phyloP scores from a whole-genome alignment of 2,888 invertebrate species.

The Hirudinaria manillensis region DNA sequence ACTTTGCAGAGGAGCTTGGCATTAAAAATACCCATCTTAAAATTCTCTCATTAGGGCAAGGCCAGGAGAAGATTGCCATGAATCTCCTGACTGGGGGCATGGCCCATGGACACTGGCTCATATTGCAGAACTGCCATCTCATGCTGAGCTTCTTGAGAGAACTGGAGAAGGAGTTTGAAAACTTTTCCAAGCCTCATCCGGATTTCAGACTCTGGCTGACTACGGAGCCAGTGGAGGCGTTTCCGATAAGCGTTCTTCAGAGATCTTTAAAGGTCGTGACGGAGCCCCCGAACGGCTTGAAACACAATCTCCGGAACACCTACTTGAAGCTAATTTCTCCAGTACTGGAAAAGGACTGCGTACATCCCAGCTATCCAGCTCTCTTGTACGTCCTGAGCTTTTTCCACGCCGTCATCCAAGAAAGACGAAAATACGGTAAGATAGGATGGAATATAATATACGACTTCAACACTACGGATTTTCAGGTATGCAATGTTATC shows the following conservation, averaged over 20 bases:
- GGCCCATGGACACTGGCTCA: conserved; percentile 74
- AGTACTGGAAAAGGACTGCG: conserved; percentile 68
- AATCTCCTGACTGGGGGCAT: conserved; percentile 54
- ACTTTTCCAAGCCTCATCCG: conserved; percentile 73
- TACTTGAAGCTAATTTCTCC: conserved; percentile 77
- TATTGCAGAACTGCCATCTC: conserved; percentile 86
- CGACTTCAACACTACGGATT: conserved; percentile 86
- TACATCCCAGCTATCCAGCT: conserved; percentile 70
- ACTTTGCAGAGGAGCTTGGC: conserved; percentile 54
- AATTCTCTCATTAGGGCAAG: conserved; percentile 56
- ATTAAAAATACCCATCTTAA: conserved; percentile 54
- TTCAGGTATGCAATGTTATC: conserved; percentile 78
- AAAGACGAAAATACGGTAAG: conserved; percentile 84
- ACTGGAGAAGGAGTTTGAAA: conserved; percentile 76
- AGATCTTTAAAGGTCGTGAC: conserved; percentile 82
- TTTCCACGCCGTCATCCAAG: conserved; percentile 85
- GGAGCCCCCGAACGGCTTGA: conserved; percentile 83
- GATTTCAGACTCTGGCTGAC: conserved; percentile 88
- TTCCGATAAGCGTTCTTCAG: conserved; percentile 83
- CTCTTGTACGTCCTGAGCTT: conserved; percentile 81
- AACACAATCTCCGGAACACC: conserved; percentile 78
- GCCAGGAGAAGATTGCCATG: conserved; percentile 62
- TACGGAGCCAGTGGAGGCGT: conserved; percentile 78
- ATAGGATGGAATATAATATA: conserved; percentile 90
- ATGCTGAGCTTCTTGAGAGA: conserved; percentile 71